These are phyloP conservation scores for Stenichneumon culpator DNA, from an alignment of 2,888 invertebrate species.

Conservation along the genomic window DNA sequence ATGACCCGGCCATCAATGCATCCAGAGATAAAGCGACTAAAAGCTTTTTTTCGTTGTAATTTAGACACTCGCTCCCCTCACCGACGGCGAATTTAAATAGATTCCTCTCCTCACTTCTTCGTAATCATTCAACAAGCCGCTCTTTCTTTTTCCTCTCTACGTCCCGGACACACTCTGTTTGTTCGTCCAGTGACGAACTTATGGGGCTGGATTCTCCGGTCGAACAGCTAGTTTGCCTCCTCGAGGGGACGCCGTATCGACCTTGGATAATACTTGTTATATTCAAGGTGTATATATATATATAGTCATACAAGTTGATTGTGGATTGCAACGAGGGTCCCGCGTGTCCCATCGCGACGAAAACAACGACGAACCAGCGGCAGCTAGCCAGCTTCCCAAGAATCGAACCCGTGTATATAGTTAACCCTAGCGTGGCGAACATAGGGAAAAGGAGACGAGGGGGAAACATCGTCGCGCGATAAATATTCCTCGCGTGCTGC, in stretches of 20 bases:
- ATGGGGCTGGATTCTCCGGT: slow-evolving; percentile 55
- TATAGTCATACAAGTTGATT: slow-evolving; percentile 18
- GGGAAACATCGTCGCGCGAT: slow-evolving; percentile 63
- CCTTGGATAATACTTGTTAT: slow-evolving; percentile 50
- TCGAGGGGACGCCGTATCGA: slow-evolving; percentile 59
- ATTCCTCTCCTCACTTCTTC: slow-evolving; percentile 29
- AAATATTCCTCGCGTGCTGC: slow-evolving; percentile 72
- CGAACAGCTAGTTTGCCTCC: slow-evolving; percentile 69
- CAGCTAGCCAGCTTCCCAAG: slow-evolving; percentile 51
- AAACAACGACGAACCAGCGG: background rate
- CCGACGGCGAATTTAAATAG: slow-evolving; percentile 61
- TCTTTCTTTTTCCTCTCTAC: slow-evolving; percentile 13
- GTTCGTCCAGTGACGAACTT: slow-evolving; percentile 59
- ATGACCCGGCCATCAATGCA: slow-evolving; percentile 69
- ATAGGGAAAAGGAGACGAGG: slow-evolving; percentile 13
- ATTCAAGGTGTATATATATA: slow-evolving; percentile 9
- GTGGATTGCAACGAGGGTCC: slow-evolving; percentile 48
- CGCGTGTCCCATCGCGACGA: slow-evolving; percentile 52
- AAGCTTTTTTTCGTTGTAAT: slow-evolving; percentile 78
- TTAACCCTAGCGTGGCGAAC: slow-evolving; percentile 27
- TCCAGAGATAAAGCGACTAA: slow-evolving; percentile 78
- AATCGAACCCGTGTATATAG: slow-evolving; percentile 50
- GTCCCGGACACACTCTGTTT: slow-evolving; percentile 25
- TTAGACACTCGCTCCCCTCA: slow-evolving; percentile 66
- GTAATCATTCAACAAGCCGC: slow-evolving; percentile 61